Percentiles rank a stretch among this genome's conserved stretches.
phyloP scores from a whole-genome alignment of 1,140 invertebrate species.

The Platyscapa corneri region DNA sequence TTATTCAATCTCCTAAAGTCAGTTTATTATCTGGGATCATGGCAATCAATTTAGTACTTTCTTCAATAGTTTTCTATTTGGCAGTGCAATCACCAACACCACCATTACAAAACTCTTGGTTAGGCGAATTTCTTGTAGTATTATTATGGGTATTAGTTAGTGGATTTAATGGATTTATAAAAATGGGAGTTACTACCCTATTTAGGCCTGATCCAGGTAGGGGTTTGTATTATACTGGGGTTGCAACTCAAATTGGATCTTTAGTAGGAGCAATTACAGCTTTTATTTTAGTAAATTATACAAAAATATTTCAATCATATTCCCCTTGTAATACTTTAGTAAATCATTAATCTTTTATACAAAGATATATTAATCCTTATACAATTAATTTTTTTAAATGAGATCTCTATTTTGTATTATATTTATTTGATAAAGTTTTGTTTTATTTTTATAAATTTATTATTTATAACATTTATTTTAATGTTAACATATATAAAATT shows the following conservation, averaged over 20 bases:
- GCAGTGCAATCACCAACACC: conserved; percentile 85
- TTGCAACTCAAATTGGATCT: conserved; percentile 87
- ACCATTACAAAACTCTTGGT: conserved; percentile 77
- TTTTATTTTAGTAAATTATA: conserved; percentile 85
- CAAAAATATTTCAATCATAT: conserved; percentile 76
- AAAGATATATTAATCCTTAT: neutral
- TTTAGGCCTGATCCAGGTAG: conserved; percentile 75
- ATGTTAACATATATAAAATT: neutral
- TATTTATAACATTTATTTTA: neutral
- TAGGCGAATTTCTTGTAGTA: conserved; percentile 81
- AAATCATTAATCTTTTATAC: conserved; percentile 46
- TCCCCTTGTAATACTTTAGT: conserved; percentile 59
- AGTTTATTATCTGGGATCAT: conserved; percentile 77
- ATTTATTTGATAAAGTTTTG: neutral
- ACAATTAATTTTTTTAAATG: neutral
- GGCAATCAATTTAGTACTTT: conserved; percentile 74
- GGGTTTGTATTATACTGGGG: conserved; percentile 85
- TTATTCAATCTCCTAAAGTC: conserved; percentile 79
- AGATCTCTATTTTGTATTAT: neutral
- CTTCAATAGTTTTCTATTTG: conserved; percentile 81
- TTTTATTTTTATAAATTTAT: neutral
- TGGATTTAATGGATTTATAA: conserved; percentile 85
- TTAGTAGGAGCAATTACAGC: conserved; percentile 83
- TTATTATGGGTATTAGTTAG: conserved; percentile 81
- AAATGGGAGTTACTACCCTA: conserved; percentile 86